phyloP scores from a whole-genome alignment of 1,140 invertebrate species.

The Pseudomyrmex dendroicus region DNA sequence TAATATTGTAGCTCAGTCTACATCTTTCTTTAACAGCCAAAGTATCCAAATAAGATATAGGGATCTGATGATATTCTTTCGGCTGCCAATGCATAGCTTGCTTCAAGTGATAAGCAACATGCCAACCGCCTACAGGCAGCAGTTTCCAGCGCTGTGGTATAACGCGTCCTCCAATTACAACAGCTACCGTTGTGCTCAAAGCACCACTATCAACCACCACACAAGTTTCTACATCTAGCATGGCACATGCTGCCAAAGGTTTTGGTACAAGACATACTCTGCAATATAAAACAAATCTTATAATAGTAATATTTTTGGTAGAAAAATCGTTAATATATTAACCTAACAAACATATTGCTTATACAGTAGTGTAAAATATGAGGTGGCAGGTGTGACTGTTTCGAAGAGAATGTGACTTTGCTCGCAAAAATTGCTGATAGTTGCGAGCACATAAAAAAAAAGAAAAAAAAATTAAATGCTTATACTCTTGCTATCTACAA shows the following conservation, averaged over 20 bases:
- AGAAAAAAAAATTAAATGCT: too few relatives aligned
- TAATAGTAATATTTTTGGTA: not conserved
- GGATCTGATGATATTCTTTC: slow-evolving; percentile 83
- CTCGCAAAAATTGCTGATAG: too few relatives aligned
- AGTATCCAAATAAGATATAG: slow-evolving; percentile 84
- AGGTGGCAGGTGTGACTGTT: too few relatives aligned
- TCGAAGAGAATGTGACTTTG: too few relatives aligned
- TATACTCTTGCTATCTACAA: too few relatives aligned
- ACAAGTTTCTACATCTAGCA: slow-evolving; percentile 84
- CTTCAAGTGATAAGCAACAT: slow-evolving; percentile 84
- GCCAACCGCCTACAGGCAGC: slow-evolving; percentile 84
- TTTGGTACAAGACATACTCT: slow-evolving; percentile 84
- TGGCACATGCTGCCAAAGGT: slow-evolving; percentile 83
- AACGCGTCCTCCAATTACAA: slow-evolving; percentile 84
- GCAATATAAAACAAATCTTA: slow-evolving; percentile 21
- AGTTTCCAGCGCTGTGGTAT: slow-evolving; percentile 82
- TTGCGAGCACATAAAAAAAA: too few relatives aligned
- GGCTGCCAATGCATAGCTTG: slow-evolving; percentile 84
- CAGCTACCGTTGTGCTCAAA: slow-evolving; percentile 84
- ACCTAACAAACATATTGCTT: too few relatives aligned
- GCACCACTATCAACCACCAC: slow-evolving; percentile 85
- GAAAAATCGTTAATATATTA: too few relatives aligned
- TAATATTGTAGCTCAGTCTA: slow-evolving; percentile 84
- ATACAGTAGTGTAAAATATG: too few relatives aligned
- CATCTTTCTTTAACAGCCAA: slow-evolving; percentile 84